phyloP scores from a whole-genome alignment of 2,797 vertebrate genomes.

The Pseudochirops cupreus region DNA sequence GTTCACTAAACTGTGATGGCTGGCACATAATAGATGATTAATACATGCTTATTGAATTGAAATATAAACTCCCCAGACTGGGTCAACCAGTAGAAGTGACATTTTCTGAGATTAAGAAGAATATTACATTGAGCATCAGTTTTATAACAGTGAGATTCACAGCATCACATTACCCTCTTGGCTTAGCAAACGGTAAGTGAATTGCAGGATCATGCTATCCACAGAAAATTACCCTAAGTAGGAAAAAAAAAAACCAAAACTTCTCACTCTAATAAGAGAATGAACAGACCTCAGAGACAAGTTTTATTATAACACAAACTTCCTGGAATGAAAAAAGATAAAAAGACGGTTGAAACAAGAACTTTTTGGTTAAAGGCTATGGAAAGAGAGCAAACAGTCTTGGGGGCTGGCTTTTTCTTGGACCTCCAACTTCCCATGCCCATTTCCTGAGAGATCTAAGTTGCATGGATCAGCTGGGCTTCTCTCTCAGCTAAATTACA shows the following conservation, averaged over 20 bases:
- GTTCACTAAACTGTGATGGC: background rate
- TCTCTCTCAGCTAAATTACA: background rate
- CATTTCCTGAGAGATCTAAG: background rate
- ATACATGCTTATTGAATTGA: background rate
- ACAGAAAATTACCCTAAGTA: constrained; percentile 49
- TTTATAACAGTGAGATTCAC: background rate
- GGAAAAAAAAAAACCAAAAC: background rate
- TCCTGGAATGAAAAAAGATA: constrained; percentile 52
- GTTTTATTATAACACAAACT: constrained; percentile 10
- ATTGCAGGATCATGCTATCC: constrained; percentile 35
- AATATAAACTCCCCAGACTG: background rate
- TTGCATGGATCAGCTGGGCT: background rate
- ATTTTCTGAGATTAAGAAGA: constrained; percentile 7
- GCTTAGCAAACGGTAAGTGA: constrained; percentile 20
- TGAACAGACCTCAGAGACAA: background rate
- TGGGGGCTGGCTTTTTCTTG: background rate
- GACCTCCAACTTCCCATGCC: background rate
- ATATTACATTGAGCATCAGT: background rate
- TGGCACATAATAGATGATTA: background rate
- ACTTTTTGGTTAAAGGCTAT: background rate
- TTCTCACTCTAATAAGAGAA: constrained; percentile 46
- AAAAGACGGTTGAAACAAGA: constrained; percentile 29
- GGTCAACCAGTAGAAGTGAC: background rate
- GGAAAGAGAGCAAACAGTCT: background rate
- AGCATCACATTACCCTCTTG: fast-evolving